Base-by-base conservation (phyloP, 2,888 invertebrate genomes). In the Dicroscelio sp. region DNA sequence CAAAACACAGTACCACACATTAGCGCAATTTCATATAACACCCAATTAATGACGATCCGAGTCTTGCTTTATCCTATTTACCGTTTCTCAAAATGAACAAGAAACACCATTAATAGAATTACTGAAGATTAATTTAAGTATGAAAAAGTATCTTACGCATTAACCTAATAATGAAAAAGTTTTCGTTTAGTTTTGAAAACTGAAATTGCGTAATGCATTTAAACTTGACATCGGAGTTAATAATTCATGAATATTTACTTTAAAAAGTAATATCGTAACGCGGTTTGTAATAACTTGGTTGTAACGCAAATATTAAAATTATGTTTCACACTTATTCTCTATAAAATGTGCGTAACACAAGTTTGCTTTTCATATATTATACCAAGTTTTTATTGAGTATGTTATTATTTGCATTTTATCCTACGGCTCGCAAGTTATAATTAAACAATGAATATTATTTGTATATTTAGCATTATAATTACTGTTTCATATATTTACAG, bases 51-150 rank as follows among this genome's bases (percentile, higher is more conserved):
- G 88, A 84, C 78, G 83, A 76, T 55, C 69, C 38, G 38, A 83
- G 71, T 88, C 55, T 55, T 79, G 69, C 35, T 88, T 88, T 60
- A 88, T 88, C 65, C 76, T 60, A 63, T 78, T 78, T 88, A 88
- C 76, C 83, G 71, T 88, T 88, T 55, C 78, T 88, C 55, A 84
- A 88, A 88, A 78, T 84, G 84, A 78, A 79, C 60, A 88, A 88
- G 78, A 84, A 88, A 73, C 71, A 31, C 71, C 88, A 88, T 88
- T 87, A 87, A 87, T 76, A 82, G 87, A 84, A 88, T 88, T 63
- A 88, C 88, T 48, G 60, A 83, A 80, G 87, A 82, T 88, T 88
- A 76, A 80, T 82, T 88, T 76, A 88, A 73, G 43, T 60, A 83
- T 83, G 82, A 82, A 88, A 88, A 83, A 88, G 48, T 82, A 83